Evolutionary conservation across 2,888 invertebrate genomes (phyloP).

Genomic region (Cantharis lateralis): DNA sequence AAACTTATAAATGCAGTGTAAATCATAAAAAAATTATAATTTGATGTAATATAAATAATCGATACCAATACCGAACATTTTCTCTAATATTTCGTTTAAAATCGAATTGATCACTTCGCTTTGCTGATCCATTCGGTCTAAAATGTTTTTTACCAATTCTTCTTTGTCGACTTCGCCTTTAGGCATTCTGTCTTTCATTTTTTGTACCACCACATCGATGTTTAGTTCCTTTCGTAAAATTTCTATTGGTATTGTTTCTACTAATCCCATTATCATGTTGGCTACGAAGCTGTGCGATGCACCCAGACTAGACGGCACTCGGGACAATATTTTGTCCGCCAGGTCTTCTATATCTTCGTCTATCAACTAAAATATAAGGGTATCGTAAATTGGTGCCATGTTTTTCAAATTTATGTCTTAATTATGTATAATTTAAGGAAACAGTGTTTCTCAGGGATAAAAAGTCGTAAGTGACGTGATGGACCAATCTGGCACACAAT

Average conservation of each 20-base stretch:
- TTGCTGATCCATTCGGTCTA: constrained; percentile 10
- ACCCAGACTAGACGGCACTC: constrained; percentile 8
- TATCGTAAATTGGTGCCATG: not conserved
- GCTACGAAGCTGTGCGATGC: constrained; percentile 42
- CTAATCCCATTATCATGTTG: constrained; percentile 40
- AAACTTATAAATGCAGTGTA: constrained; percentile 6
- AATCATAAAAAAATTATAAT: constrained; percentile 16
- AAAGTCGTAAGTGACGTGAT: too few species aligned
- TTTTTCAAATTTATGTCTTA: not conserved
- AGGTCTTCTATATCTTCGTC: not conserved
- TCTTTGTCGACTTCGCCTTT: constrained; percentile 35
- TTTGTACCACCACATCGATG: constrained; percentile 32
- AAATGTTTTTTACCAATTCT: constrained; percentile 27
- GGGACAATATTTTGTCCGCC: not conserved
- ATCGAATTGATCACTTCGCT: constrained; percentile 40
- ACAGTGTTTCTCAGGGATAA: not conserved
- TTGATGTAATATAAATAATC: constrained; percentile 48
- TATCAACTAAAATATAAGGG: not conserved
- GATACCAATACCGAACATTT: constrained; percentile 46
- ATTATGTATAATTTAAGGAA: too few species aligned
- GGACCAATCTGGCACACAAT: too few species aligned
- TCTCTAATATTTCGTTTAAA: constrained; percentile 44
- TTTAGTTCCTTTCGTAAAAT: constrained; percentile 30
- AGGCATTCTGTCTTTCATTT: constrained; percentile 16
- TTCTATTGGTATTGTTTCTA: constrained; percentile 36